phyloP scores from a whole-genome alignment of 2,888 invertebrate species.

The Clusia tigrina region DNA sequence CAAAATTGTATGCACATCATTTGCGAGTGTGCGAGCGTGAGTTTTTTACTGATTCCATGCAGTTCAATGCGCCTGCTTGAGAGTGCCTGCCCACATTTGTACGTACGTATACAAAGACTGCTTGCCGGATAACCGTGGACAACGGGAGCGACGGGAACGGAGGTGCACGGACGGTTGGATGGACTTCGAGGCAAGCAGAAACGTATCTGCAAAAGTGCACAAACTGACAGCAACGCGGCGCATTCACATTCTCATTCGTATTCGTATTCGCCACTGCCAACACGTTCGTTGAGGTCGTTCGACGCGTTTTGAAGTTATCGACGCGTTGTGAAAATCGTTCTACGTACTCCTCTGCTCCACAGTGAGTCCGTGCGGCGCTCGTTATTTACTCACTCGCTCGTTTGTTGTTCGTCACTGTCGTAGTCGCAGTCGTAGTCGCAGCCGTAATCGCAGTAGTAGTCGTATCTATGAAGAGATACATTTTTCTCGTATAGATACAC shows the following conservation, averaged over 20 bases:
- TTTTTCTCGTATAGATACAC: constrained; percentile 5
- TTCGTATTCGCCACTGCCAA: not conserved
- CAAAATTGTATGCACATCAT: not conserved
- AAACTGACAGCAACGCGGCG: constrained; percentile 2
- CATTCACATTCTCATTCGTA: no score
- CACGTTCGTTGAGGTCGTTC: not conserved
- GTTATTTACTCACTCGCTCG: not conserved
- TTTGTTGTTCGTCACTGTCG: not conserved
- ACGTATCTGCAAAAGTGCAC: constrained; percentile 2
- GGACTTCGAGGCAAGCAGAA: not conserved
- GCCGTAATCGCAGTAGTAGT: not conserved
- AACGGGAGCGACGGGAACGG: not conserved
- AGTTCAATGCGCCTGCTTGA: constrained; percentile 30
- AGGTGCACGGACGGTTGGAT: not conserved
- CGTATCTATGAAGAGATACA: constrained; percentile 8
- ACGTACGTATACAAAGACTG: not conserved
- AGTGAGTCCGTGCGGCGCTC: not conserved
- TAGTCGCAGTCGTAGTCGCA: not conserved
- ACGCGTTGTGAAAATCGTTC: no score
- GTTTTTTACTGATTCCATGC: constrained; percentile 8
- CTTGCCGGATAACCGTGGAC: not conserved
- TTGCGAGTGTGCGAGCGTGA: not conserved
- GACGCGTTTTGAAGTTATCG: no score
- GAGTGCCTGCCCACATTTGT: constrained; percentile 17
- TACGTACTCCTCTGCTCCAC: no score